Evolutionary conservation across 1,140 invertebrate species (phyloP).

Genomic region (Meloidogyne floridensis): DNA sequence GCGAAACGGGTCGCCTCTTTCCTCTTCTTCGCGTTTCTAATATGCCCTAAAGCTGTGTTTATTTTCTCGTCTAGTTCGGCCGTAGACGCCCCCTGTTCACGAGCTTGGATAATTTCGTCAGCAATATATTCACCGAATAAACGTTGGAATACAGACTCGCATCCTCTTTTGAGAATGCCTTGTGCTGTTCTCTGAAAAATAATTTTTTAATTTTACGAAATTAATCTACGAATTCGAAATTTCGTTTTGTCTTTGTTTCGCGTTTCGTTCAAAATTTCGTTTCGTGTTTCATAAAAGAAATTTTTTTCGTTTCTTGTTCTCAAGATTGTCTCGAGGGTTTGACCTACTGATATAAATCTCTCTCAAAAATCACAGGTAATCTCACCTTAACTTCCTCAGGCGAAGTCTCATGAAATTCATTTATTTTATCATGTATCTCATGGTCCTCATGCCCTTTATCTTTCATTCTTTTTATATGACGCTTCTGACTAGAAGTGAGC

Average conservation of each 20-base stretch:
- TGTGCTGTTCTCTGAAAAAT: background rate
- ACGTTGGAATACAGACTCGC: conserved; percentile 31
- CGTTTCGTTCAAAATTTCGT: no score
- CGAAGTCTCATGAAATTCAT: conserved; percentile 27
- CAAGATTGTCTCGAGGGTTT: no score
- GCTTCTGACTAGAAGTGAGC: background rate
- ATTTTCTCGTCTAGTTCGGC: conserved; percentile 44
- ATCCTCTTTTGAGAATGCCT: conserved; percentile 22
- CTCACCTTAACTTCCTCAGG: conserved; percentile 27
- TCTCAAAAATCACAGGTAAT: background rate
- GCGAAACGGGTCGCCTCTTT: conserved; percentile 17
- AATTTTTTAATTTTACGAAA: no score
- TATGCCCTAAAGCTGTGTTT: conserved; percentile 33
- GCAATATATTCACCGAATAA: conserved; percentile 49
- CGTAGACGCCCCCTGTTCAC: conserved; percentile 38
- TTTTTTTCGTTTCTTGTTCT: no score
- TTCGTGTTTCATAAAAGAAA: no score
- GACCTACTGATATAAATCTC: no score
- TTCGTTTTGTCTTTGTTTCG: no score
- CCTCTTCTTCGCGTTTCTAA: conserved; percentile 25
- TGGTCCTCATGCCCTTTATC: conserved; percentile 24
- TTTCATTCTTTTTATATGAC: conserved; percentile 15
- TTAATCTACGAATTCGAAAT: no score
- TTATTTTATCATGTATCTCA: conserved; percentile 25
- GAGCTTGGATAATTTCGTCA: conserved; percentile 37